Percentiles rank a stretch among this genome's conserved stretches.
phyloP scores from a whole-genome alignment of 2,888 invertebrate species.

The Gymnoscelis rufifasciata region DNA sequence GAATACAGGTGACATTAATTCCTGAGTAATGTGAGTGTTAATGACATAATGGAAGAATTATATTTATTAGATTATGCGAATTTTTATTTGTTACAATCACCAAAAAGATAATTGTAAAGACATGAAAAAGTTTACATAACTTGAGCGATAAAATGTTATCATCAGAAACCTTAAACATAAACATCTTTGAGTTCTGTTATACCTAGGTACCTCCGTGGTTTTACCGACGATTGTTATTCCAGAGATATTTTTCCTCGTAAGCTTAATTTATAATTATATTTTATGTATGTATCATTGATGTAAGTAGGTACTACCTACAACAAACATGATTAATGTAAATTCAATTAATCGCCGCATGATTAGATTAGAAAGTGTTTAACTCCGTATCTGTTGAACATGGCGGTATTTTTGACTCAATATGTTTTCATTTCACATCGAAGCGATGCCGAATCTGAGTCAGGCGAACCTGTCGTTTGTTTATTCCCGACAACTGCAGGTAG shows the following conservation, averaged over 20 bases:
- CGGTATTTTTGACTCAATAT: constrained; percentile 16
- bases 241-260: not conserved
- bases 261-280: not conserved
- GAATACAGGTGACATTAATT: too few relatives aligned
- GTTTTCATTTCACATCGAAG: not conserved
- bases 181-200: not conserved
- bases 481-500: constrained; percentile 40
- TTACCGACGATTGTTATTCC: not conserved
- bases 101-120: too few relatives aligned
- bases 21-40: too few relatives aligned
- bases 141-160: not conserved
- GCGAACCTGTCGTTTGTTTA: constrained; percentile 36
- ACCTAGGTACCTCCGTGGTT: not conserved
- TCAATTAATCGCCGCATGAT: not conserved
- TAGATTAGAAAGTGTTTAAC: not conserved
- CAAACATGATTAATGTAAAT: not conserved
- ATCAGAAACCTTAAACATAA: not conserved
- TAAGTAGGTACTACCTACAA: not conserved
- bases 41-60: too few relatives aligned
- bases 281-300: not conserved
- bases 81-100: too few relatives aligned
- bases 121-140: not conserved
- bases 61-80: too few relatives aligned
- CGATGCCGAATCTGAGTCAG: constrained; percentile 4
- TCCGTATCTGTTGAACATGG: not conserved